A percentile compares a stretch with the other conserved stretches of the same genome.
phyloP scores from a whole-genome alignment of 2,888 invertebrate genomes.

The Cephus nigrinus region DNA sequence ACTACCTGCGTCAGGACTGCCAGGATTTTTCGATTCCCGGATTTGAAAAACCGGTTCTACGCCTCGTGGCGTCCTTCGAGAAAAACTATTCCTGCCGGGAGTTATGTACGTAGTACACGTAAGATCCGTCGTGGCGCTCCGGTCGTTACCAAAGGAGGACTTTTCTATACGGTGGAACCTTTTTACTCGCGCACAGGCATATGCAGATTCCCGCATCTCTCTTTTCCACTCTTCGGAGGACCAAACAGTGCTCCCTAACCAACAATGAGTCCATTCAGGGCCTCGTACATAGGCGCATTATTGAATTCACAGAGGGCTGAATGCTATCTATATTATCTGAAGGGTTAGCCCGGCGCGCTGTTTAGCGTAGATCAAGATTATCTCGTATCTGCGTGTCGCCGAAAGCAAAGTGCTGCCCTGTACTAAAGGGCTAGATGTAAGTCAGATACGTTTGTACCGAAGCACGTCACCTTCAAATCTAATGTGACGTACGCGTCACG shows the following conservation, averaged over 20 bases:
- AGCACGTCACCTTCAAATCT: constrained; percentile 59
- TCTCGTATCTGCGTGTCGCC: constrained; percentile 57
- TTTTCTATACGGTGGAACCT: neutral
- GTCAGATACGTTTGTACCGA: constrained; percentile 49
- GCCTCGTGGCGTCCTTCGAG: neutral
- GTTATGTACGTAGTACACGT: neutral
- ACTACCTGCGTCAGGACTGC: neutral
- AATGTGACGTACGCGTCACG: constrained; percentile 65
- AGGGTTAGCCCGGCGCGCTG: constrained; percentile 50
- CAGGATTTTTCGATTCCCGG: neutral
- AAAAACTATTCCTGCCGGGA: neutral
- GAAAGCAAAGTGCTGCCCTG: constrained; percentile 58
- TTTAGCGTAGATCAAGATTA: constrained; percentile 65
- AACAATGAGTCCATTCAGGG: constrained; percentile 56
- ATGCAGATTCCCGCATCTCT: constrained; percentile 35
- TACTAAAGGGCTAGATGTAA: constrained; percentile 45
- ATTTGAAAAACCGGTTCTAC: neutral
- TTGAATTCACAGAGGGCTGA: constrained; percentile 58
- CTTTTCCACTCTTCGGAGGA: constrained; percentile 12
- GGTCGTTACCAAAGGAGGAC: neutral
- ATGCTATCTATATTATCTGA: constrained; percentile 65
- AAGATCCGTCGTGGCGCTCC: neutral
- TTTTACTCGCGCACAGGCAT: neutral
- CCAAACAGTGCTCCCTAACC: constrained; percentile 30
- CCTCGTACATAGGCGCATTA: constrained; percentile 51